Evolutionary conservation across 2,888 invertebrate genomes (phyloP).

Genomic region (Baronia brevicornis): DNA sequence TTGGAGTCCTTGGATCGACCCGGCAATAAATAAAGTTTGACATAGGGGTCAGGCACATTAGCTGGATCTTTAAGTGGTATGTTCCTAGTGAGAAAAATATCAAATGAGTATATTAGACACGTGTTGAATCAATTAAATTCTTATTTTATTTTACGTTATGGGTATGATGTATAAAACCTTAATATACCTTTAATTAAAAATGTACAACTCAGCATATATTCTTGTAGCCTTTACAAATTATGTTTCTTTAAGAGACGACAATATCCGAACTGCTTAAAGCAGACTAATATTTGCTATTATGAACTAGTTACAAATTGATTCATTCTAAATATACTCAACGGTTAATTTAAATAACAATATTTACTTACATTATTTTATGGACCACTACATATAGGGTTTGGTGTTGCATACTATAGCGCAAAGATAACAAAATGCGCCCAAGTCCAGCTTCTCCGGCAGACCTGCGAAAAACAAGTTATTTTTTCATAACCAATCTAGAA

Average conservation of each 20-base stretch:
- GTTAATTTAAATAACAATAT: constrained; percentile 2
- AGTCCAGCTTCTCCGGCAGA: constrained; percentile 84
- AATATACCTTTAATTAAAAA: too few species aligned
- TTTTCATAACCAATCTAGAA: background rate
- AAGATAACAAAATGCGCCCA: constrained; percentile 88
- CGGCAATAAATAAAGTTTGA: constrained; percentile 90
- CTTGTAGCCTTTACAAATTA: background rate
- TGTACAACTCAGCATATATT: too few species aligned
- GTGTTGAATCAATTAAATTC: too few species aligned
- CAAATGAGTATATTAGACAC: constrained; percentile 1
- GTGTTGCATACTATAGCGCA: constrained; percentile 88
- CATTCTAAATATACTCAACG: too few species aligned
- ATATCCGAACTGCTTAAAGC: too few species aligned
- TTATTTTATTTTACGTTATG: too few species aligned
- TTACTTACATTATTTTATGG: constrained; percentile 91
- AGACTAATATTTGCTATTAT: too few species aligned
- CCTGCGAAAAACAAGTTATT: constrained; percentile 35
- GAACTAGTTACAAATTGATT: too few species aligned
- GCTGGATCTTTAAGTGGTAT: constrained; percentile 87
- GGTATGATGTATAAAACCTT: too few species aligned
- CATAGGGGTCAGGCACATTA: constrained; percentile 92
- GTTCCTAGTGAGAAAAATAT: constrained; percentile 68
- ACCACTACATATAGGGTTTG: constrained; percentile 89
- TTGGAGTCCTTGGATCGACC: constrained; percentile 90
- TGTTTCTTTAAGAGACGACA: too few species aligned